These are phyloP conservation scores for Pollachius pollachius DNA, from an alignment of 2,113 vertebrate genomes.

Conservation along the genomic window DNA sequence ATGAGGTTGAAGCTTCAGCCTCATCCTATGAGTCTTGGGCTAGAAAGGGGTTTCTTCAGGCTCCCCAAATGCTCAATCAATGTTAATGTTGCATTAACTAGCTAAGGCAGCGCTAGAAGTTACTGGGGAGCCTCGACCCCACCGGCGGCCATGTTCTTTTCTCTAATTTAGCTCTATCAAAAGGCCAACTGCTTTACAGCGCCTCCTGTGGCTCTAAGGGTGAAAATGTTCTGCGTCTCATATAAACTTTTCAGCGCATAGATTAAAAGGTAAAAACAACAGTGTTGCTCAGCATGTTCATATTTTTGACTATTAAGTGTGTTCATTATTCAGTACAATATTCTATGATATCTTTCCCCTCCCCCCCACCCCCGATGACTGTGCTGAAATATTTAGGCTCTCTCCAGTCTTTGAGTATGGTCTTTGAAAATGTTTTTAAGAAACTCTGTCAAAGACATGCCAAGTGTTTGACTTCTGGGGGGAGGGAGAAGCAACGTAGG, in stretches of 20 bases:
- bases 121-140: slow-evolving; percentile 7
- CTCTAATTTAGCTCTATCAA: slow-evolving; percentile 62
- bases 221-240: slow-evolving; percentile 54
- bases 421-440: slow-evolving; percentile 9
- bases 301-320: slow-evolving; percentile 35
- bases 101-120: slow-evolving; percentile 38
- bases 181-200: slow-evolving; percentile 72
- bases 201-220: slow-evolving; percentile 71
- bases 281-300: slow-evolving; percentile 30
- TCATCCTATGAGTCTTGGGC: slow-evolving; percentile 46
- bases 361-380: slow-evolving; percentile 11
- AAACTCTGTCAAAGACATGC: slow-evolving; percentile 7
- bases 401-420: slow-evolving; percentile 11
- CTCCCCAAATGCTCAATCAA: slow-evolving; percentile 35
- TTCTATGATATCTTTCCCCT: slow-evolving; percentile 20
- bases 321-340: slow-evolving; percentile 50
- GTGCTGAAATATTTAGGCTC: slow-evolving; percentile 17
- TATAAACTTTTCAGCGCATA: slow-evolving; percentile 49
- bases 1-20: slow-evolving; percentile 44
- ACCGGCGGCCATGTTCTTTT: slow-evolving; percentile 73
- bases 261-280: slow-evolving; percentile 57
- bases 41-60: slow-evolving; percentile 29
- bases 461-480: too few species aligned
- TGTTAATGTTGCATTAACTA: slow-evolving; percentile 52
- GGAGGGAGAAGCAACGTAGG: too few species aligned